phyloP scores from a whole-genome alignment of 1,140 invertebrate genomes.

The Bombus superbus region DNA sequence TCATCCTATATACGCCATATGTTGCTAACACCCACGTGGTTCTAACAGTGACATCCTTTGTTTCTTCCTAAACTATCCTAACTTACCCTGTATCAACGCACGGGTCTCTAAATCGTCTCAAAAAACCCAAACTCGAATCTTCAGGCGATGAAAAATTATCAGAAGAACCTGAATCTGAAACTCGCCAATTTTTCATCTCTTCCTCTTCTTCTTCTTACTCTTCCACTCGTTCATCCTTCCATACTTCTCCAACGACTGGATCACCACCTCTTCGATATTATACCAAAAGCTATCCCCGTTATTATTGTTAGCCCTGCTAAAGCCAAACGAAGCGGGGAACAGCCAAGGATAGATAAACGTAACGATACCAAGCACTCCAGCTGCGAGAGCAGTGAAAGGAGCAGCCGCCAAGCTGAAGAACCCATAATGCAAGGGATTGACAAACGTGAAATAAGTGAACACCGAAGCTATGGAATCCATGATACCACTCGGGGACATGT shows the following conservation, averaged over 20 bases:
- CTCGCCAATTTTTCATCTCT: slow-evolving; percentile 63
- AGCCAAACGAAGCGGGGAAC: slow-evolving; percentile 73
- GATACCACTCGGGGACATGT: slow-evolving; percentile 67
- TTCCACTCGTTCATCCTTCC: slow-evolving; percentile 74
- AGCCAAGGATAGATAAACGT: slow-evolving; percentile 79
- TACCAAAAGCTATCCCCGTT: slow-evolving; percentile 58
- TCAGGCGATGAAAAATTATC: not conserved
- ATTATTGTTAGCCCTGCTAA: slow-evolving; percentile 66
- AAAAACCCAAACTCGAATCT: too few species aligned
- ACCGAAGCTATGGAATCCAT: slow-evolving; percentile 74
- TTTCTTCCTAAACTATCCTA: not conserved
- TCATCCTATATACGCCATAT: too few species aligned
- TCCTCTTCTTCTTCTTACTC: slow-evolving; percentile 76
- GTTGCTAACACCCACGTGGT: not conserved
- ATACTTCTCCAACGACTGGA: slow-evolving; percentile 72
- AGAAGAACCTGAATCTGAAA: not conserved
- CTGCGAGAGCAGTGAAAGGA: slow-evolving; percentile 79
- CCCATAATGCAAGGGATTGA: slow-evolving; percentile 79
- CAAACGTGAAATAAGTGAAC: slow-evolving; percentile 74
- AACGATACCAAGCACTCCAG: slow-evolving; percentile 76
- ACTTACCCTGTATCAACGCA: not conserved
- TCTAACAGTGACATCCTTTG: not conserved
- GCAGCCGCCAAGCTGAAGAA: slow-evolving; percentile 78
- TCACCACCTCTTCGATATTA: slow-evolving; percentile 72
- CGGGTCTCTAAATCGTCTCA: not conserved